A percentile compares a stretch with the other conserved stretches of the same genome.
Conservation (phyloP, 2,113 vertebrate genomes). For the Illadopsis cleaveri region DNA sequence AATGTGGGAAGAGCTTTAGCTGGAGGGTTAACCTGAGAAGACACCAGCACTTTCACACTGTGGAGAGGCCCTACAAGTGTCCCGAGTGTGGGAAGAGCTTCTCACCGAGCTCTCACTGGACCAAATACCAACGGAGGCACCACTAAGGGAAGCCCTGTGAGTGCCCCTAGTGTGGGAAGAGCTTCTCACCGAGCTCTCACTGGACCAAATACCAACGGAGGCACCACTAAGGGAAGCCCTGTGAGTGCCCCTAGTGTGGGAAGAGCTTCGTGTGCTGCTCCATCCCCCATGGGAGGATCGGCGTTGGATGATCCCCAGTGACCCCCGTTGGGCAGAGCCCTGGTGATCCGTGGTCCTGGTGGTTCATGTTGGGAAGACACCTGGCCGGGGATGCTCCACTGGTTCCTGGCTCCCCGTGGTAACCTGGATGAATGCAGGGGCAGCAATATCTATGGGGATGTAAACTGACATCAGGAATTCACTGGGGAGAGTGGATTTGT, state of each 20-base stretch:
- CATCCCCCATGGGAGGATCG: not conserved
- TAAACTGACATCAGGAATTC: too few species aligned
- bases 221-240: not conserved
- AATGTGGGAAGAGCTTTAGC: too few species aligned
- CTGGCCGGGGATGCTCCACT: not conserved
- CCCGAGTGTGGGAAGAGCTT: too few species aligned
- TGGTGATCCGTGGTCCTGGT: not conserved
- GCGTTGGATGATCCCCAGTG: not conserved
- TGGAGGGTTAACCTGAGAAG: too few species aligned
- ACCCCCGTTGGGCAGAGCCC: not conserved
- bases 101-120: too few species aligned
- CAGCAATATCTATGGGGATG: not conserved
- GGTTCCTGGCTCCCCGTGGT: fast-evolving
- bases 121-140: too few species aligned
- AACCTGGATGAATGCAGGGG: too few species aligned
- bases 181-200: too few species aligned
- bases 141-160: too few species aligned
- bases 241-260: not conserved
- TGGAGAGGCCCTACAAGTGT: too few species aligned
- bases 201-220: not conserved
- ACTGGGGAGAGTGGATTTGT: not conserved
- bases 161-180: too few species aligned
- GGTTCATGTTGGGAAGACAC: not conserved
- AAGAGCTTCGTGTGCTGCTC: not conserved
- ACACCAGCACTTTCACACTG: too few species aligned